Percentiles rank a stretch among this genome's conserved stretches.
Conservation (phyloP, 1,140 invertebrate species). For the Magallana gigas region DNA sequence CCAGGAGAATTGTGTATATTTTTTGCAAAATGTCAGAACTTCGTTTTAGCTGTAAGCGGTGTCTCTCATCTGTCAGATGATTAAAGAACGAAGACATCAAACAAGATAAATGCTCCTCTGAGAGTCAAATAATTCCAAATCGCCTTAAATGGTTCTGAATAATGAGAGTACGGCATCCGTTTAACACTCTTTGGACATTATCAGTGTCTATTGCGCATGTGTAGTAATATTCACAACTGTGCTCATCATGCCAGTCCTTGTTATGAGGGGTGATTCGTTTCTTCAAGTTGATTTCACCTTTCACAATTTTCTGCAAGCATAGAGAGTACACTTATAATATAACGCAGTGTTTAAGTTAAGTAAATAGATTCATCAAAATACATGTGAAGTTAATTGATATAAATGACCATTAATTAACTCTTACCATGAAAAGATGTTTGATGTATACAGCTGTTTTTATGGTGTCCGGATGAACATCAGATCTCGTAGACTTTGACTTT, state of each 20-base stretch:
- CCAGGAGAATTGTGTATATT: too few species aligned
- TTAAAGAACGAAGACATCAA: too few species aligned
- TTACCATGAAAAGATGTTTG: slow-evolving; percentile 73
- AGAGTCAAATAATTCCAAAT: slow-evolving; percentile 72
- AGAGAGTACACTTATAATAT: slow-evolving; percentile 20
- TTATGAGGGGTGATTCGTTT: slow-evolving; percentile 55
- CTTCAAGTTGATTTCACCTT: slow-evolving; percentile 66
- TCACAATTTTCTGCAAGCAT: slow-evolving; percentile 70
- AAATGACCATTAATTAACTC: not conserved
- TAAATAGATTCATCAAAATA: too few species aligned
- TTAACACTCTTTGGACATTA: slow-evolving; percentile 74
- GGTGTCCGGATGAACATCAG: slow-evolving; percentile 70
- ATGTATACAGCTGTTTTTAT: slow-evolving; percentile 75
- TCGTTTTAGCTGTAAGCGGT: too few species aligned
- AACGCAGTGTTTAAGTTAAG: too few species aligned
- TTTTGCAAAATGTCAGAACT: too few species aligned
- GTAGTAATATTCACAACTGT: slow-evolving; percentile 76
- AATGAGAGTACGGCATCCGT: slow-evolving; percentile 75
- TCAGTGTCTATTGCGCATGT: slow-evolving; percentile 78
- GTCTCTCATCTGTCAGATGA: too few species aligned
- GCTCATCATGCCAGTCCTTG: slow-evolving; percentile 69
- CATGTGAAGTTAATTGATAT: too few species aligned
- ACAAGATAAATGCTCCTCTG: too few species aligned
- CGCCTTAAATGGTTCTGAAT: slow-evolving; percentile 75
- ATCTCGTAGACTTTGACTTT: slow-evolving; percentile 58